phyloP scores from a whole-genome alignment of 1,140 invertebrate species.

The Halesus radiatus region DNA sequence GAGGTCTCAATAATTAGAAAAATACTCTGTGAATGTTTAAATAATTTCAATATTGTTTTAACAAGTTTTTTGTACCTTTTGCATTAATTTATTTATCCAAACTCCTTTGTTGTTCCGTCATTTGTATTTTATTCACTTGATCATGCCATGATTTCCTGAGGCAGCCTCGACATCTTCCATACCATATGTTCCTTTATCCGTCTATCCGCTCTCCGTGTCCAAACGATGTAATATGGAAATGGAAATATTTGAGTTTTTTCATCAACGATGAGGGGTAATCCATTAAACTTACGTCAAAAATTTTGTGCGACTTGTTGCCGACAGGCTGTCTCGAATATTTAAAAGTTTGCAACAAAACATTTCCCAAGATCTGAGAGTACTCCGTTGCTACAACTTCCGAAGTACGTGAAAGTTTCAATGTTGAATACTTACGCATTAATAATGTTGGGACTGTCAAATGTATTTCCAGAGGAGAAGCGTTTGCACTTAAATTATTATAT shows the following conservation, averaged over 20 bases:
- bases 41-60: too few species aligned
- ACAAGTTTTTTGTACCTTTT: too few species aligned
- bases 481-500: slow-evolving; percentile 7
- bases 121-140: too few species aligned
- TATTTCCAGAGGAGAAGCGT: not conserved
- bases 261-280: not conserved
- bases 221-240: not conserved
- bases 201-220: not conserved
- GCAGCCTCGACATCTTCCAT: too few species aligned
- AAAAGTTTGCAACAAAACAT: slow-evolving; percentile 17
- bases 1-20: too few species aligned
- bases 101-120: too few species aligned
- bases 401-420: slow-evolving; percentile 2
- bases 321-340: slow-evolving; percentile 12
- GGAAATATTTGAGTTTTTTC: not conserved
- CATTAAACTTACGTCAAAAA: not conserved
- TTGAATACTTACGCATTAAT: slow-evolving; percentile 2
- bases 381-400: not conserved
- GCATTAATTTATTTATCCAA: too few species aligned
- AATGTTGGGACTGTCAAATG: not conserved
- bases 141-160: too few species aligned
- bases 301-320: slow-evolving; percentile 11
- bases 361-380: not conserved
- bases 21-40: too few species aligned
- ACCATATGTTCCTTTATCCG: too few species aligned